Evolutionary conservation across 1,140 invertebrate species (phyloP), one percentile per base, ranked within the genome.

Genomic region (Lutraria rhynchaena): DNA sequence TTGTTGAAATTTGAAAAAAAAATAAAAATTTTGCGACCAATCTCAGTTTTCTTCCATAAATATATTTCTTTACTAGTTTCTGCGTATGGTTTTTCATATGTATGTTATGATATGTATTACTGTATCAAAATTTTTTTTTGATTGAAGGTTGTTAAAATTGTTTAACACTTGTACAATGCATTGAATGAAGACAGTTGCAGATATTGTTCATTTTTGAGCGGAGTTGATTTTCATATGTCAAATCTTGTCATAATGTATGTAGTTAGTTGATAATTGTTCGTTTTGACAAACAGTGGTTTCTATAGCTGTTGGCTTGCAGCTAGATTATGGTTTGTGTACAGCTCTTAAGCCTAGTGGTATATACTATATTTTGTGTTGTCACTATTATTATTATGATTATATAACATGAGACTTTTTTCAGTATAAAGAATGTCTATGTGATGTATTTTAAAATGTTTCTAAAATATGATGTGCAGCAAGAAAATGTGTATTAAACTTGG

Each of bases 201-300:
- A 57, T 71, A 51, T 71, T 71, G 69, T 19, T 35, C 35, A 71
- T 71, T 55, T 55, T 55, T 57, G 69, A 74, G 71, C 27, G 57
- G 53, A 57, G 71, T 67, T 67, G 41, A 44, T 22, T 27, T 41
- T 60, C 29, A 35, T 74, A 60, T 74, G 53, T 74, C 71, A 60
- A 41, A 29, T 74, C 53, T 74, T 74, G 71, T 74, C 71, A 74
- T 74, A 74, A 74, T 74, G 60, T 67, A 41, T 31, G 29, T 67
- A 67, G 63, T 67, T 67, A 41, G 63, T 67, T 67, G 27, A 67
- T 67, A 67, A 24, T 67, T 29, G 63, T n/a, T n/a, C n/a, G n/a
- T n/a, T n/a, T n/a, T n/a, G n/a, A n/a, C n/a, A n/a, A n/a, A n/a
- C n/a, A n/a, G n/a, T n/a, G n/a, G n/a, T n/a, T n/a, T n/a, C 5